Percentiles rank a stretch among this genome's conserved stretches.
Conservation (phyloP, 2,888 invertebrate genomes). For the Diarsia dahlii region DNA sequence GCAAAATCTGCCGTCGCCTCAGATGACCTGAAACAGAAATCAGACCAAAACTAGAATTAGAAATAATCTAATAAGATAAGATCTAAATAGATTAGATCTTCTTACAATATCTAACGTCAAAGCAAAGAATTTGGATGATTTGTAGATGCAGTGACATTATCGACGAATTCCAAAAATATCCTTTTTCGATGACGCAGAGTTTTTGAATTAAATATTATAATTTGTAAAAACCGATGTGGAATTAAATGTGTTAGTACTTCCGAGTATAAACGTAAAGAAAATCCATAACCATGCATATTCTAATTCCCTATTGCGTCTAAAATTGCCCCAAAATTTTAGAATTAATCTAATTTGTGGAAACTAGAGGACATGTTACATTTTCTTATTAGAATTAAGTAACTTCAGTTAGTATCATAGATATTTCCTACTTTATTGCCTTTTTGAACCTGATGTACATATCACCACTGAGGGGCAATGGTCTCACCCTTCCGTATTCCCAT, state of each 20-base stretch:
- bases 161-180: neutral
- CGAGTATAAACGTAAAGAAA: neutral
- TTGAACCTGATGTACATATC: neutral
- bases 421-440: neutral
- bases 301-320: neutral
- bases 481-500: neutral
- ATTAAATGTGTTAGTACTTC: neutral
- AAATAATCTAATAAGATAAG: conserved; percentile 5
- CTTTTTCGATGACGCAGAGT: neutral
- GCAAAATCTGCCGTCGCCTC: conserved; percentile 25
- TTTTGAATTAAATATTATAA: neutral
- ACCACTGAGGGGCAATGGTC: neutral
- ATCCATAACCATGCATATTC: neutral
- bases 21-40: neutral
- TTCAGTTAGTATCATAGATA: neutral
- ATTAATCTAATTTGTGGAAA: neutral
- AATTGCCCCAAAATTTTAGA: neutral
- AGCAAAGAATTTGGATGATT: neutral
- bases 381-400: conserved; percentile 18
- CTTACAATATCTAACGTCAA: neutral
- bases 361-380: neutral
- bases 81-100: conserved; percentile 17
- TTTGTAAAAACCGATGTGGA: neutral
- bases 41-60: neutral
- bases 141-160: neutral